Percentiles rank a stretch among this genome's conserved stretches.
These are phyloP conservation scores for Rhingia rostrata DNA, from an alignment of 2,888 invertebrate species.

Conservation along the genomic window DNA sequence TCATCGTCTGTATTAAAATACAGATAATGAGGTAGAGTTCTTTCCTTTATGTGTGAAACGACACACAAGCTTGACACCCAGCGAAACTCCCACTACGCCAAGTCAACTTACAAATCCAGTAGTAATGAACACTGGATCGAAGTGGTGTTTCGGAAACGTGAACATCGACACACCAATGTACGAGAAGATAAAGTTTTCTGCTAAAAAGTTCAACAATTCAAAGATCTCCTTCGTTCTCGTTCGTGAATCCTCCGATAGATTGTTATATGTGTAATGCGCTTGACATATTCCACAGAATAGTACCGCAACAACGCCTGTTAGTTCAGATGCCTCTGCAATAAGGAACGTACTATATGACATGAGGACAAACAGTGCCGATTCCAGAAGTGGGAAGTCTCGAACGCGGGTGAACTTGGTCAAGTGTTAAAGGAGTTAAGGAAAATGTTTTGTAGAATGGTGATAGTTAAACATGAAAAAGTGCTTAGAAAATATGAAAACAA, in stretches of 20 bases:
- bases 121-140: conserved; percentile 95
- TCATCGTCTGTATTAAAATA: no score
- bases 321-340: conserved; percentile 96
- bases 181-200: conserved; percentile 99
- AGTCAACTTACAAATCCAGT: conserved; percentile 92
- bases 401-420: conserved; percentile 97
- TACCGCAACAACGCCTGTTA: conserved; percentile 99
- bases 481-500: no score
- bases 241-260: conserved; percentile 93
- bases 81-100: not conserved
- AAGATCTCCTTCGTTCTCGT: conserved; percentile 95
- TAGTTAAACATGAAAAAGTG: not conserved
- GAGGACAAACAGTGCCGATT: conserved; percentile 97
- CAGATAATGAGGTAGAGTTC: no score
- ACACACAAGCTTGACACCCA: not conserved
- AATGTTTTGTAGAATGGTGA: conserved; percentile 9
- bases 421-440: conserved; percentile 83
- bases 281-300: conserved; percentile 99
- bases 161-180: conserved; percentile 99
- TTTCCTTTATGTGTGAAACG: no score
- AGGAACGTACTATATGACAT: conserved; percentile 99
- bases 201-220: conserved; percentile 96
- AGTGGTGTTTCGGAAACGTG: conserved; percentile 97
- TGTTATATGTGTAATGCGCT: conserved; percentile 99
- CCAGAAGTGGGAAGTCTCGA: conserved; percentile 96